Base-by-base conservation (phyloP, 2,113 vertebrate genomes). In the Colinus virginianus region DNA sequence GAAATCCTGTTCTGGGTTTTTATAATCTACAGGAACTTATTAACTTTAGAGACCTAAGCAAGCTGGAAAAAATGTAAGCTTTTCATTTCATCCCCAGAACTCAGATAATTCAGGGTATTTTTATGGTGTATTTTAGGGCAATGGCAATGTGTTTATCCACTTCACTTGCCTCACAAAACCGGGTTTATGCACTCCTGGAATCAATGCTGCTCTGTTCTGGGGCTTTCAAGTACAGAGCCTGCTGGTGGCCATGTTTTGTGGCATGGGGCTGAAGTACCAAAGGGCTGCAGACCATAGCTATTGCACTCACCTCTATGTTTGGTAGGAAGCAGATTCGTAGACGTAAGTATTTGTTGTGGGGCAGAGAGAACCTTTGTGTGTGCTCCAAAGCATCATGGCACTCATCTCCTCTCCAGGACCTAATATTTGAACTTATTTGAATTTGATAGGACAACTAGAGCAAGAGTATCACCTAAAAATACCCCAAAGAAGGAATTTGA, bases 81-180 rank as follows among this genome's bases (percentile, higher is more conserved):
- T 92, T 90, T 43, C 43, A 28, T 67, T 83, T 51, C 59, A 36
- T 59, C 68, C 42, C 51, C 78, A 79, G 87, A 94, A 59, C 46
- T 90, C 8, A 43, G 53, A 74, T 56, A 90, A 92, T 89, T 94
- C 91, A 92, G 76, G 85, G 61, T n/a, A 53, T 38, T 94, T 94
- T 95, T 91, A 94, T 71, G 78, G 46, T 83, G 68, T 34, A 13
- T 87, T 92, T 94, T 87, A 94, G 89, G 95, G 87, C 94, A 94
- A 19, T 70, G 95, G 55, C 80, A 87, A 49, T 78, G 26, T 83
- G 75, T 68, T 87, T 55, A 91, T 84, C 51, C 72, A 26, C 87
- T 90, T 77, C 26, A 2, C 59, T 83, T 94, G 68, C 67, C 68
- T 94, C 87, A 40, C 94, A 94, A 96, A 94, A 59, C 36, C 51